Evolutionary conservation across 2,113 vertebrate genomes (phyloP), one percentile per base, ranked within the genome.

Genomic region (Odocoileus virginianus): DNA sequence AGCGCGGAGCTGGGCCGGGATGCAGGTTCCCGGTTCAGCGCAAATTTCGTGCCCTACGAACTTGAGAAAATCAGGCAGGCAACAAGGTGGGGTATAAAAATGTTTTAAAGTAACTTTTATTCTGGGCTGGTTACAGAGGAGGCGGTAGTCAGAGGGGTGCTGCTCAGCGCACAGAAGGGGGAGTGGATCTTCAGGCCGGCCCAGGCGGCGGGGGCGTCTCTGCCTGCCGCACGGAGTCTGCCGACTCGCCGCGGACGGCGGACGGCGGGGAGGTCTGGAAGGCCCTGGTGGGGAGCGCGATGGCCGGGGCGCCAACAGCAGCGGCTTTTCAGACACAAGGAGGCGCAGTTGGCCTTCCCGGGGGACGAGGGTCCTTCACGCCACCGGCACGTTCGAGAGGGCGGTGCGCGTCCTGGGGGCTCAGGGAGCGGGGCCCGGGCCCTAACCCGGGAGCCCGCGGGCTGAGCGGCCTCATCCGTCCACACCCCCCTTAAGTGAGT

Each of bases 51-150:
- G 67, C 85, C 57, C 61, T 11, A 8, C 0, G 3, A 30, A n/a
- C 7, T 1, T 1, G 55, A 47, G 50, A 45, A 13, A 61, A 61
- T 8, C 28, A 67, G 25, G 19, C 54, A 28, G 64, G 10, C 89
- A 30, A 10, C 71, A 11, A 50, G 4, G 2, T 30, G 23, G 83
- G 55, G 33, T 45, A 92, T 89, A 96, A 92, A 98, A 97, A 97
- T 79, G 89, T 90, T 92, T 50, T 21, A 74, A 86, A 87, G 57
- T 40, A 60, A 89, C 25, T 89, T 98, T 98, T 98, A 98, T 98
- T 98, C 58, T 47, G 78, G 52, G 50, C 79, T 87, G 47, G 52
- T 98, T 98, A 97, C 84, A 98, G 28, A 40, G 88, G 40, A 47
- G 28, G 54, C 67, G 17, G 40, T 13, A 30, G 52, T 83, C 45